phyloP scores from a whole-genome alignment of 2,113 vertebrate genomes.

The Seriola dumerili region DNA sequence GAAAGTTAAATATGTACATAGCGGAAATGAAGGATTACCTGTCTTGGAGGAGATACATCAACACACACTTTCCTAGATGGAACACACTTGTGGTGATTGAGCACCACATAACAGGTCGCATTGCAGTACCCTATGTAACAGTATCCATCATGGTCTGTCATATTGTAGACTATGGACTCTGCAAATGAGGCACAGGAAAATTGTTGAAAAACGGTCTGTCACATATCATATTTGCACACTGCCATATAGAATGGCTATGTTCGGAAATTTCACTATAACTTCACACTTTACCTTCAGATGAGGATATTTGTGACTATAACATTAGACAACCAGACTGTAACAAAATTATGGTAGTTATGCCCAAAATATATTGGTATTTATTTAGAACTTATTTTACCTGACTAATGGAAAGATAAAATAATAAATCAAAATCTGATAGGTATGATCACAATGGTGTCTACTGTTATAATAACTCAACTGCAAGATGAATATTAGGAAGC shows the following conservation, averaged over 20 bases:
- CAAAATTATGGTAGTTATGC: too few relatives aligned
- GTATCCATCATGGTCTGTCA: conserved; percentile 80
- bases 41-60: conserved; percentile 4
- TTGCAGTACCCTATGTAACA: conserved; percentile 82
- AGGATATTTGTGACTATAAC: too few relatives aligned
- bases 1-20: not conserved
- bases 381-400: too few relatives aligned
- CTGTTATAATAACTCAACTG: not conserved
- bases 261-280: too few relatives aligned
- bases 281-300: too few relatives aligned
- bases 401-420: too few relatives aligned
- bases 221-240: not conserved
- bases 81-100: not conserved
- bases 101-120: conserved; percentile 65
- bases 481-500: not conserved
- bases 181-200: not conserved
- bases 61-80: not conserved
- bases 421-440: not conserved
- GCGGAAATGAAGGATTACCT: conserved; percentile 37
- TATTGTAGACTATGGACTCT: conserved; percentile 85
- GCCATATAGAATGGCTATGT: too few relatives aligned
- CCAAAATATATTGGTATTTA: too few relatives aligned
- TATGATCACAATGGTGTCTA: not conserved
- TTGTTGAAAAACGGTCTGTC: not conserved
- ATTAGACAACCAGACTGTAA: too few relatives aligned